Evolutionary conservation across 2,888 invertebrate species (phyloP), one percentile per base, ranked within the genome.

Genomic region (Sarcophaga variegata): DNA sequence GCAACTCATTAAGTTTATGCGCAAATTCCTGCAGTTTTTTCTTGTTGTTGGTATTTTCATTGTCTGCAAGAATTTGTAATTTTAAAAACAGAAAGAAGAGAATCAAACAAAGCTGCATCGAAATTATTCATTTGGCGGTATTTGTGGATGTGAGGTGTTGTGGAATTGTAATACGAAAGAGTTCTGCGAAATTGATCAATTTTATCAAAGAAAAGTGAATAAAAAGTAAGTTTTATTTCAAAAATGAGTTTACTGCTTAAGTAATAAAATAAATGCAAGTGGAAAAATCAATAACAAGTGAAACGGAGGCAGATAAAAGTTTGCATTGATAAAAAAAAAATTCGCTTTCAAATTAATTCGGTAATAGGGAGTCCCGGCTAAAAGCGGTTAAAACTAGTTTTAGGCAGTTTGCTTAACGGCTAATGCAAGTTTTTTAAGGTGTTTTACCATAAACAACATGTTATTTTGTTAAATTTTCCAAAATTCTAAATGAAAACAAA

Each of bases 101-200:
- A 37, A 37, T 37, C 37, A 4, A 14, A 14, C 54, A 54, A 14
- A 69, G 8, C 54, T 66, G 22, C 49, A 62, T 49, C 20, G 17
- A 54, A 22, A 70, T 80, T 66, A 74, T 72, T 83, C 71, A 49
- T 82, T 86, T 86, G 83, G 79, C 83, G 76, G 81, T 66, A 69
- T 82, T 86, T 71, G 78, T 0, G 66, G 71, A 82, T 47, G 54
- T 20, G 59, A 79, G 74, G 69, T 76, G 66, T 8, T 66, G 75
- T 72, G 14, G 54, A 54, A 54, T 12, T 54, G 54, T 54, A 4
- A 17, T 17, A 3, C 4, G 4, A 54, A 54, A 1, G 14, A 17
- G 5, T 12, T 17, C 54, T 54, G 12, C 5, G 17, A 14, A 54
- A 62, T 17, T 17, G n/a, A 78, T 12, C 6, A 25, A 62, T 69